Percentiles rank a stretch among this genome's conserved stretches.
Conservation (phyloP, 2,797 vertebrate genomes). For the Rhynchonycteris naso region DNA sequence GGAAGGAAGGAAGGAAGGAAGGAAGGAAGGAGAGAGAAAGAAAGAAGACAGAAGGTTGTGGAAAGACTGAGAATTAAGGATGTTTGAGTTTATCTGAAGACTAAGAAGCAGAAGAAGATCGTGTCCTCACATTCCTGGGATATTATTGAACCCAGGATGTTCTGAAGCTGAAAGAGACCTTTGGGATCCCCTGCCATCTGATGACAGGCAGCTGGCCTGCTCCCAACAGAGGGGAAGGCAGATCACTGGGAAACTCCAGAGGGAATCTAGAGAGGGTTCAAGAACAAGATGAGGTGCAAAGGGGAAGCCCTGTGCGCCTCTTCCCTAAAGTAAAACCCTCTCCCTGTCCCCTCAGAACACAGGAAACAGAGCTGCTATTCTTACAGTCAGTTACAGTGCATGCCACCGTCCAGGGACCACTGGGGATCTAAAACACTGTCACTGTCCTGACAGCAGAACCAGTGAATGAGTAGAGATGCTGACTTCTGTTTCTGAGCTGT, state of each 20-base stretch:
- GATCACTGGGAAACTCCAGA: not conserved
- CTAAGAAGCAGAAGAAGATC: not conserved
- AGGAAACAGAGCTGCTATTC: not conserved
- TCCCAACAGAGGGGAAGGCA: not conserved
- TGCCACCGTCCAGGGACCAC: not conserved
- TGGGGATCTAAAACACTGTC: not conserved
- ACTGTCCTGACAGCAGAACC: not conserved
- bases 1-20: too few relatives aligned
- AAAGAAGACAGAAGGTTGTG: not conserved
- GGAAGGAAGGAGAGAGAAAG: too few relatives aligned
- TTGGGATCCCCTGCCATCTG: not conserved
- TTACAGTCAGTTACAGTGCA: not conserved
- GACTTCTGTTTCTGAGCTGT: not conserved
- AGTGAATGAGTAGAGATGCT: fast-evolving
- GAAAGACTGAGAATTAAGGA: not conserved
- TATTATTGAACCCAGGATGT: not conserved
- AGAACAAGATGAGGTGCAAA: not conserved
- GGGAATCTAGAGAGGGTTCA: not conserved
- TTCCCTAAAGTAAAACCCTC: not conserved
- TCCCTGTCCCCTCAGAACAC: not conserved
- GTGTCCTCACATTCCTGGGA: not conserved
- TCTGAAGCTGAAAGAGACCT: not conserved
- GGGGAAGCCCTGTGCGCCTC: not conserved
- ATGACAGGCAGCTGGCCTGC: not conserved
- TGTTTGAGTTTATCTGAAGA: not conserved